phyloP scores from a whole-genome alignment of 2,888 invertebrate species.

The Tipula confusa region DNA sequence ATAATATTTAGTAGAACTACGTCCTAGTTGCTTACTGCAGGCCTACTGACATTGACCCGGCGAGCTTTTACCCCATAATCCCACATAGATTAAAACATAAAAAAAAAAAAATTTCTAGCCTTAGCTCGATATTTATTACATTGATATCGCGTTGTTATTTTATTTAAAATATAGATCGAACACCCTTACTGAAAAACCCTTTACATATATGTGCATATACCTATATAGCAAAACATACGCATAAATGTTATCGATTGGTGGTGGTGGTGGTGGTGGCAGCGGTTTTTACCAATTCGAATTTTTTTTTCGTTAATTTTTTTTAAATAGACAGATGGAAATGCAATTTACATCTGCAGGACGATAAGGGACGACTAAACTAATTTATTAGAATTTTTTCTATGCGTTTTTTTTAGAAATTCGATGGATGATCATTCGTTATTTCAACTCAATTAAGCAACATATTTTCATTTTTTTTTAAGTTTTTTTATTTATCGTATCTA shows the following conservation, averaged over 20 bases:
- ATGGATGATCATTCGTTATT: conserved; percentile 14
- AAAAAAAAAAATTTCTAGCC: no score
- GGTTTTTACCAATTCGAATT: background rate
- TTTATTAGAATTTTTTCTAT: background rate
- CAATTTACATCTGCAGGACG: conserved; percentile 30
- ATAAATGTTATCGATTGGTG: background rate
- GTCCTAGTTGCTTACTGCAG: no score
- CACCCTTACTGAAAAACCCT: no score
- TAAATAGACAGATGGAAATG: conserved; percentile 29
- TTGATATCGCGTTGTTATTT: no score
- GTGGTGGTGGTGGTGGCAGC: background rate
- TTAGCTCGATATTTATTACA: no score
- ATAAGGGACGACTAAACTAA: conserved; percentile 16
- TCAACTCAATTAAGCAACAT: conserved; percentile 20
- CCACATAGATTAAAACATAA: no score
- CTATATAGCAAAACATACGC: background rate
- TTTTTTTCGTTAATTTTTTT: background rate
- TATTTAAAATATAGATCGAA: no score
- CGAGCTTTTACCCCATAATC: no score
- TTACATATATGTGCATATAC: background rate
- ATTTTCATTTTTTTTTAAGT: no score
- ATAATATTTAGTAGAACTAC: no score
- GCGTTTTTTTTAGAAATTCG: conserved; percentile 25
- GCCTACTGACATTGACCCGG: no score
- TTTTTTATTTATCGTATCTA: background rate